Base-by-base conservation (phyloP, 64 coral and sea anemone species). In the Platygyra sinensis region DNA sequence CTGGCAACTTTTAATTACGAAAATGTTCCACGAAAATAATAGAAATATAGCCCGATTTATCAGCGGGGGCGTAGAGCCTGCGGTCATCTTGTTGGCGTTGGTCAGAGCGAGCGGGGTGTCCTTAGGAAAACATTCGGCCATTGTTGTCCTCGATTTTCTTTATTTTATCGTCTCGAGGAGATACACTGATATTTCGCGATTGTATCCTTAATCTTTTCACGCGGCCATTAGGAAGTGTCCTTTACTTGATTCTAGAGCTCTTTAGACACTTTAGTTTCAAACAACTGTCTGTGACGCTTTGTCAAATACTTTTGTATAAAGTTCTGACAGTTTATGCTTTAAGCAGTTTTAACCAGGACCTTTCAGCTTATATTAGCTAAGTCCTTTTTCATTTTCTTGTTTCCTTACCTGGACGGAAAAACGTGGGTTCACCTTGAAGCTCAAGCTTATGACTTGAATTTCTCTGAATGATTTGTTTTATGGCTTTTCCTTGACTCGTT, bases 121-220 rank as follows among this genome's bases (percentile, higher is more conserved):
- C 24, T 22, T 36, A 12, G 30, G 49, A 78, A 13, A 38, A 24
- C 19, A 87, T 29, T 60, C 62, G 10, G 76, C 87, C 74, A 97
- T n/a, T 97, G 95, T 94, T 97, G 62, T 89, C 90, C 38, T 76
- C n/a, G n/a, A n/a, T 94, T 74, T 89, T 97, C 64, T 97, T 97
- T 36, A 91, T 97, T 80, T 89, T 97, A 39, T 94, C 91, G 8
- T 78, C 92, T 51, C 82, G 92, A 30, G 95, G 95, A 24, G 95
- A 97, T 76, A 93, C 88, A 29, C 86, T 97, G 10, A 90, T 97
- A 27, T 97, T 90, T 78, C 91, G 95, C 3, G 95, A 97, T 39
- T 97, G 95, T 97, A 97, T 97, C 95, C 95, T 97, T 96, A n/a
- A n/a, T 78, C 72, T 39, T 80, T 46, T 46, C 4, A 46, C 42